Base-by-base conservation (phyloP, 2,797 vertebrate genomes). In the Sebastolobus alascanus region DNA sequence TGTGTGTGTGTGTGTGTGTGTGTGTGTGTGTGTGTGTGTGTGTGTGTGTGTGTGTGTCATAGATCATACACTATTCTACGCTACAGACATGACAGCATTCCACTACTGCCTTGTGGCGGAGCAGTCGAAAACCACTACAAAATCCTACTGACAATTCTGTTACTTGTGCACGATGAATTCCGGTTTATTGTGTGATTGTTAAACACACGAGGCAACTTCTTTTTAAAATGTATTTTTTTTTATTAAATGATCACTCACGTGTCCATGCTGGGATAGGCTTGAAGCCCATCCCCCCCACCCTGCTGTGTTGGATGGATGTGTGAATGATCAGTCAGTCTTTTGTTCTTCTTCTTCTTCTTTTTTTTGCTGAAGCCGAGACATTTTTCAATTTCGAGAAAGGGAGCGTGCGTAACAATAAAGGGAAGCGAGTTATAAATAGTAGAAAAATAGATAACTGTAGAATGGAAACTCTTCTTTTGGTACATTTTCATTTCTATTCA, bases 21-120 rank as follows among this genome's bases (percentile, higher is more conserved):
- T 72, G 72, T 27, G 22, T 80, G 75, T 68, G 59, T 69, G 80
- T 68, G 72, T 75, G 84, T 55, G 43, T 70, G 40, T 71, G 59
- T 74, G 12, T 43, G 46, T 27, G 22, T 80, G 75, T 69, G 73
- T 76, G 72, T 73, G 63, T 52, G 56, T 84, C 22, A 58, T 74
- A 64, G 69, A 75, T 90, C 87, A 78, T 50, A 77, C 10, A 0
- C 20, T 64, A 9, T 78, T 75, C 80, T 68, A n/a, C 65, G 35
- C 52, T 27, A 43, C 52, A 55, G 60, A 73, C 73, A 27, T 69
- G 77, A 74, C 72, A 59, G 56, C 52, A 73, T 68, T 83, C 43
- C 43, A 61, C 77, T 46, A 12, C 55, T 29, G 64, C 56, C 60
- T 63, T 52, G 69, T 73, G 68, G 25, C 1, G 0, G 20, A 33